A percentile compares a stretch with the other conserved stretches of the same genome.
Conservation (phyloP, 2,113 vertebrate genomes). For the Glaucidium brasilianum region DNA sequence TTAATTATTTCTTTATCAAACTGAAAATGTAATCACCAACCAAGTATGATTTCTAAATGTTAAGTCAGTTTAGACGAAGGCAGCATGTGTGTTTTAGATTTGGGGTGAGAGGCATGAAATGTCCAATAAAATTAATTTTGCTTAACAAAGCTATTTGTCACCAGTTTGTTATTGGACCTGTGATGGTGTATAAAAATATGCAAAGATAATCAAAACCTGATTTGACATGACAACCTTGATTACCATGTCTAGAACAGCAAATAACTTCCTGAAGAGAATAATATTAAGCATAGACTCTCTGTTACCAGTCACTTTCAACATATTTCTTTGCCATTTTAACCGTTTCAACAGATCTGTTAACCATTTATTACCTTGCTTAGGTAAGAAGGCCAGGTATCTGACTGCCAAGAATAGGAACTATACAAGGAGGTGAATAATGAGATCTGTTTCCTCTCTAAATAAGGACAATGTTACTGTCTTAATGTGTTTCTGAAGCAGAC, state of each 20-base stretch:
- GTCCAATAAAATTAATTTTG: conserved; percentile 1
- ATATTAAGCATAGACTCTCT: conserved; percentile 50
- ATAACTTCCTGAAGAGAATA: conserved; percentile 55
- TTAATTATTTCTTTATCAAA: neutral
- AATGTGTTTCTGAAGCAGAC: neutral
- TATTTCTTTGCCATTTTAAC: conserved; percentile 23
- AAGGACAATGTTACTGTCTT: neutral
- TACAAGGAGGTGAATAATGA: neutral
- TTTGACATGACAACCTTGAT: conserved; percentile 56
- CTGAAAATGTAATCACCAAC: neutral
- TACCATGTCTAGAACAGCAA: conserved; percentile 19
- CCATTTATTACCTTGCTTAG: conserved; percentile 3
- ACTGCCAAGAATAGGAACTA: neutral
- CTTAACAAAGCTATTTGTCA: conserved; percentile 62
- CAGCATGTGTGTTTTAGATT: neutral
- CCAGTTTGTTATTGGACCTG: conserved; percentile 60
- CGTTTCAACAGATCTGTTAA: neutral
- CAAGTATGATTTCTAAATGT: conserved; percentile 41
- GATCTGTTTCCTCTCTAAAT: neutral
- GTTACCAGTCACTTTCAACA: conserved; percentile 48
- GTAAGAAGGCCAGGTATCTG: conserved; percentile 38
- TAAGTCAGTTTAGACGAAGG: conserved; percentile 11
- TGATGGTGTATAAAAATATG: conserved; percentile 47
- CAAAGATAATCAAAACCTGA: conserved; percentile 61
- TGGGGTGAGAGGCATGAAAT: neutral